Evolutionary conservation across 2,888 invertebrate species (phyloP).

Genomic region (Tetragnatha montana): DNA sequence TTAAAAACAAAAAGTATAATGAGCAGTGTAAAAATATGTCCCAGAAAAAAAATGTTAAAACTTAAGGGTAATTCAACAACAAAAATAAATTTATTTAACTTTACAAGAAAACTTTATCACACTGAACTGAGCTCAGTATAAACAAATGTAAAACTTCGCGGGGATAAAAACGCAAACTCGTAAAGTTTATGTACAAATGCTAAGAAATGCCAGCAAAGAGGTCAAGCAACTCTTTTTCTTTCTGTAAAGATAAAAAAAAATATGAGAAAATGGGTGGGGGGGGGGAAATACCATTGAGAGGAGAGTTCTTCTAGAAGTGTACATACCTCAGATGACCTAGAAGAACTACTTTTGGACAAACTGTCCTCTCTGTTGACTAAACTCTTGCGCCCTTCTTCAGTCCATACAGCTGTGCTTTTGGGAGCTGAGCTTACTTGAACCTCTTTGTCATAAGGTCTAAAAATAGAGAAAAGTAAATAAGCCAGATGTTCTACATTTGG

Average conservation of each 20-base stretch:
- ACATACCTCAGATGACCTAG: slow-evolving; percentile 19
- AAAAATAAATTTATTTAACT: slow-evolving; percentile 43
- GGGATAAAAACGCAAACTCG: neutral
- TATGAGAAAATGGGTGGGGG: no score
- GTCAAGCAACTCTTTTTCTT: slow-evolving; percentile 25
- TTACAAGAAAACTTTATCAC: slow-evolving; percentile 28
- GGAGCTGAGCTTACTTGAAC: neutral
- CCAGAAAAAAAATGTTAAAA: no score
- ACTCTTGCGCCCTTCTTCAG: slow-evolving; percentile 44
- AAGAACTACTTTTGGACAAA: neutral
- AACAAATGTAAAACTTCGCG: slow-evolving; percentile 1
- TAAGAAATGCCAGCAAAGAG: slow-evolving; percentile 57
- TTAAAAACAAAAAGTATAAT: no score
- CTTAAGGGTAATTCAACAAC: neutral
- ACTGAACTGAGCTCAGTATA: slow-evolving; percentile 28
- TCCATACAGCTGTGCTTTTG: slow-evolving; percentile 34
- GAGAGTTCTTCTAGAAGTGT: neutral
- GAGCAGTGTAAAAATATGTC: no score
- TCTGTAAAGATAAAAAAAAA: slow-evolving; percentile 11
- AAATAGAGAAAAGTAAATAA: neutral
- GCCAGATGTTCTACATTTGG: neutral
- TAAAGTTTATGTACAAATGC: neutral
- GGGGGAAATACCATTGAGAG: neutral
- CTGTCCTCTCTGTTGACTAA: neutral
- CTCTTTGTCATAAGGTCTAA: slow-evolving; percentile 36